Conservation (phyloP, 2,797 vertebrate species). For the Macrochelys suwanniensis region DNA sequence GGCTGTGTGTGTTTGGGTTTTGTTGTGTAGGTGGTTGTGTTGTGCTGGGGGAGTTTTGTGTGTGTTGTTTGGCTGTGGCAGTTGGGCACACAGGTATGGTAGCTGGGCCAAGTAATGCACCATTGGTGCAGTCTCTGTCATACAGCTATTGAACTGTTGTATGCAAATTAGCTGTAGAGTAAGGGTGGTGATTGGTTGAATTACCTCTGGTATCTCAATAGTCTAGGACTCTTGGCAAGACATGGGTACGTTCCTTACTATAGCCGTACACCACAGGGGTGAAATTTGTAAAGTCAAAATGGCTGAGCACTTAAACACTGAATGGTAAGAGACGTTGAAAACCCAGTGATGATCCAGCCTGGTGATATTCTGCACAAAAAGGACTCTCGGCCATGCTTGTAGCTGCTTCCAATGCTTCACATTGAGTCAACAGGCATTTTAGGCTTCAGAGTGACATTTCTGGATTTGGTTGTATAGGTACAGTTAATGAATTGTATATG, state of each 20-base stretch:
- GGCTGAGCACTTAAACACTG: not conserved
- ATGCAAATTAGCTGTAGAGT: not conserved
- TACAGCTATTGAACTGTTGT: not conserved
- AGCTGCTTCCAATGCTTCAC: no score
- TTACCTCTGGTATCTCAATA: not conserved
- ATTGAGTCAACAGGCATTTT: no score
- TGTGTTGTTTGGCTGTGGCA: no score
- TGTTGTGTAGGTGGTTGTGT: no score
- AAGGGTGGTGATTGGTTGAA: not conserved
- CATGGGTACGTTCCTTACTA: not conserved
- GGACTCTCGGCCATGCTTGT: not conserved
- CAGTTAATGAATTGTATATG: not conserved
- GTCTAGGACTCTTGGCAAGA: not conserved
- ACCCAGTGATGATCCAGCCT: not conserved
- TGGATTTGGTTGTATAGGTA: not conserved
- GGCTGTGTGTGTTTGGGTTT: no score
- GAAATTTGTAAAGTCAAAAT: not conserved
- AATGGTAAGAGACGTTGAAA: not conserved
- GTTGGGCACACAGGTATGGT: no score
- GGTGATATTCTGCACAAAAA: not conserved
- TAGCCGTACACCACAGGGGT: not conserved
- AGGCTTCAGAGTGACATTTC: not conserved
- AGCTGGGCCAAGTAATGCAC: no score
- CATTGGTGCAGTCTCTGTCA: not conserved
- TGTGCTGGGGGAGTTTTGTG: no score